Base-by-base conservation (phyloP, 1,140 invertebrate genomes). In the Druon quercuslanigerum region DNA sequence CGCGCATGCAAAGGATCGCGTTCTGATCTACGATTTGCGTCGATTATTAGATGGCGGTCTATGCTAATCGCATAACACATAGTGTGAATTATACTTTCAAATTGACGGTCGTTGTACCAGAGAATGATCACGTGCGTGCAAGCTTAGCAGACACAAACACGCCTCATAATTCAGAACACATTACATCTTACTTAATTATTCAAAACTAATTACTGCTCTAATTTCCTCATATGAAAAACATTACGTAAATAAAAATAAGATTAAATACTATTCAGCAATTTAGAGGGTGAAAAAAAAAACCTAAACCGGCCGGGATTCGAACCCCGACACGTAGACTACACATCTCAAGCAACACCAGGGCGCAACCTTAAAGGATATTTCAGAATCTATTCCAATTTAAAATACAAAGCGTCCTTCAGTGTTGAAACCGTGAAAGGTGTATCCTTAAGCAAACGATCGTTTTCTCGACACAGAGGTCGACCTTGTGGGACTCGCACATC, bases 81-180 rank as follows among this genome's bases (percentile, higher is more conserved):
- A 25, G 71, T 66, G 79, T 60, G 50, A 50, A 88, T 88, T 88
- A 88, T 84, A 88, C 85, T 88, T 87, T 86, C 77, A 87, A 83
- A 87, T 87, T 25, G 16, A 75, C 72, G 60, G 81, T 84, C 80
- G 84, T 79, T 78, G 83, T 79, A 84, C 78, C 80, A 51, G 60
- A 66, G 60, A 66, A 66, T 66, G 60, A 66, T 66, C 60, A 66
- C 60, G 60, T 66, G 60, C 60, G 60, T 66, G 60, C 60, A 66
- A 66, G 7, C 13, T 66, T 66, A 13, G 6, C 40, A 12, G 25
- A 40, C 60, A 66, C 40, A 66, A 66, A 66, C 60, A n/a, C 60
- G 46, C 60, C 46, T 40, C 60, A 66, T 46, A 66, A 66, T 66
- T 66, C 20, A 66, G 25, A 66, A 66, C 60, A 33, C 33, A 66